Base-by-base conservation (phyloP, 2,113 vertebrate species). In the Oryzias melastigma region DNA sequence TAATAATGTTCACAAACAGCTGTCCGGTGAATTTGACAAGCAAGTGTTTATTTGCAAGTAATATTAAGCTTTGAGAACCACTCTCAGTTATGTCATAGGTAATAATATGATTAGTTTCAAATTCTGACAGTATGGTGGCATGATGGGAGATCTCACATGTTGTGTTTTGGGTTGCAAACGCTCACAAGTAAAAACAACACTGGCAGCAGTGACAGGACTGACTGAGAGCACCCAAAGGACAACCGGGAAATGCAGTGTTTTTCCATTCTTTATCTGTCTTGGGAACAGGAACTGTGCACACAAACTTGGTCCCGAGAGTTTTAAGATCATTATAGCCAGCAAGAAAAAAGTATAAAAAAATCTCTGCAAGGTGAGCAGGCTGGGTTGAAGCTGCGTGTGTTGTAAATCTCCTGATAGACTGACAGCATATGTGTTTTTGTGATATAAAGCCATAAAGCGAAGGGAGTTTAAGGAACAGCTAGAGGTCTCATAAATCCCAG, bases 221-320 rank as follows among this genome's bases (percentile, higher is more conserved):
- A 67, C 27, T 66, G 20, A 17, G 62, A 27, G 67, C 45, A 42
- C 64, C 62, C 67, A 57, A 53, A 68, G 50, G 75, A 66, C 59
- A 15, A 14, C 22, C 71, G 48, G 25, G 49, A 73, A 75, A 76
- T 50, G 7, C 44, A 0, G 18, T 61, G 35, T 60, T 73, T 68
- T 75, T 63, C 41, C 57, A 58, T 27, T 5, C 65, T 65, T 41
- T 48, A 17, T 66, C 14, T 52, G 52, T 42, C 52, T 41, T 80
- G 46, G 29, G 73, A 71, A 75, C 40, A 73, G 43, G 55, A 45
- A 1, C 20, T 47, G 19, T 17, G 15, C 8, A 41, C 13, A 29
- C 55, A 50, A 19, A 56, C 45, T 48, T 15, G 18, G 58, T 74
- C 58, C 29, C 48, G 52, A 40, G 54, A 73, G 41, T 53, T 40